Conservation (phyloP, 2,113 vertebrate genomes). For the Hippocampus guttulatus region DNA sequence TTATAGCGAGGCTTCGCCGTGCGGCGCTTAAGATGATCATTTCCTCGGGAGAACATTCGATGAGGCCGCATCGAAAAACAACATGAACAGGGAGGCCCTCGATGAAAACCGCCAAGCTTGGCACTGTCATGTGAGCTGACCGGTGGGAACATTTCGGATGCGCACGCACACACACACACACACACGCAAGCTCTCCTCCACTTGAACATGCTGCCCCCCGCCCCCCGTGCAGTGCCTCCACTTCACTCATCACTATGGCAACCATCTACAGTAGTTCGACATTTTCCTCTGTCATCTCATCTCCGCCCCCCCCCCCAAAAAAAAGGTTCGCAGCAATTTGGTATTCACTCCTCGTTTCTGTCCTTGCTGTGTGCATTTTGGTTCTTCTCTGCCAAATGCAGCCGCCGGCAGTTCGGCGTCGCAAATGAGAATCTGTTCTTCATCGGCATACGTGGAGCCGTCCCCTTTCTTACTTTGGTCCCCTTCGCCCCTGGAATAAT, state of each 20-base stretch:
- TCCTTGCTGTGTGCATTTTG: no score
- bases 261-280: slow-evolving; percentile 15
- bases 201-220: slow-evolving; percentile 15
- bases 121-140: slow-evolving; percentile 5
- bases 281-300: slow-evolving; percentile 5
- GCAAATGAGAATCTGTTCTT: no score
- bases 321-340: no score
- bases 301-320: no score
- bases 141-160: not conserved
- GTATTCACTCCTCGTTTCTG: no score
- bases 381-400: no score
- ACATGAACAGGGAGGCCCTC: slow-evolving; percentile 1
- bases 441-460: no score
- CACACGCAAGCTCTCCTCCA: not conserved
- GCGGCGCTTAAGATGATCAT: no score
- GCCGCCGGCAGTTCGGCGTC: no score
- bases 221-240: slow-evolving; percentile 15
- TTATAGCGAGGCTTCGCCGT: no score
- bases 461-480: no score
- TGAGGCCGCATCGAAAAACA: not conserved
- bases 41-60: not conserved
- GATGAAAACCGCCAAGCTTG: not conserved
- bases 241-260: slow-evolving; percentile 54
- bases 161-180: not conserved
- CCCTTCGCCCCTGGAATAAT: no score